These are phyloP conservation scores for Drosophila ogumai DNA, from an alignment of 1,140 invertebrate species.

Conservation along the genomic window DNA sequence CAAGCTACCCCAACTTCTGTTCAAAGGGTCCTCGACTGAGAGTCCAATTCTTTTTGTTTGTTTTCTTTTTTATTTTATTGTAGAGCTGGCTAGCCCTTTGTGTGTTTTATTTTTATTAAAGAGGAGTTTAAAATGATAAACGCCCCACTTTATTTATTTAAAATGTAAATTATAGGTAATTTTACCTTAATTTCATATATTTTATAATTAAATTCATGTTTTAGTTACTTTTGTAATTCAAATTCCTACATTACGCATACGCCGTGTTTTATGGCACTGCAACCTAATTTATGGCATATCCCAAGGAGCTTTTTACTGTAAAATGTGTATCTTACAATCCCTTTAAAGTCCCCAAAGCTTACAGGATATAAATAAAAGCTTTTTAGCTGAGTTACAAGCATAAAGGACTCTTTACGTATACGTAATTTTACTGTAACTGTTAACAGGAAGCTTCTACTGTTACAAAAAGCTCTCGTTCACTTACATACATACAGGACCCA, in stretches of 20 bases:
- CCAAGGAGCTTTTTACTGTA: conserved; percentile 13
- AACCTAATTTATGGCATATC: conserved; percentile 13
- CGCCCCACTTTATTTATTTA: not conserved
- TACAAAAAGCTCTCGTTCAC: conserved; percentile 12
- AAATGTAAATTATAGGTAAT: not conserved
- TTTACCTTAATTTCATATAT: not conserved
- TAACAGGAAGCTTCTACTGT: conserved; percentile 15
- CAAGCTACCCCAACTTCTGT: conserved; percentile 15
- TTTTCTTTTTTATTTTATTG: conserved; percentile 20
- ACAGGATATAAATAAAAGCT: conserved; percentile 10
- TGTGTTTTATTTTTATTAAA: conserved; percentile 22
- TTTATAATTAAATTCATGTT: not conserved
- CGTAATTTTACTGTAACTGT: not conserved
- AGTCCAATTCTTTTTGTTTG: conserved; percentile 22
- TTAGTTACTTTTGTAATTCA: accelerated
- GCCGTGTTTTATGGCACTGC: not conserved
- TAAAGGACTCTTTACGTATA: not conserved
- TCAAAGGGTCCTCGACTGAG: conserved; percentile 37
- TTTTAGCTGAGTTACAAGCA: conserved; percentile 8
- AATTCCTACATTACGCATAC: conserved; percentile 20
- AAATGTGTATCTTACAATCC: not conserved
- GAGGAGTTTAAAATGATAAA: not conserved
- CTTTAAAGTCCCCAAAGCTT: not conserved
- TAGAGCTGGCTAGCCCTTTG: not conserved
- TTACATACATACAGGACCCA: not conserved